These are phyloP conservation scores for Axea sp. DNA, from an alignment of 2,888 invertebrate species.

Conservation along the genomic window DNA sequence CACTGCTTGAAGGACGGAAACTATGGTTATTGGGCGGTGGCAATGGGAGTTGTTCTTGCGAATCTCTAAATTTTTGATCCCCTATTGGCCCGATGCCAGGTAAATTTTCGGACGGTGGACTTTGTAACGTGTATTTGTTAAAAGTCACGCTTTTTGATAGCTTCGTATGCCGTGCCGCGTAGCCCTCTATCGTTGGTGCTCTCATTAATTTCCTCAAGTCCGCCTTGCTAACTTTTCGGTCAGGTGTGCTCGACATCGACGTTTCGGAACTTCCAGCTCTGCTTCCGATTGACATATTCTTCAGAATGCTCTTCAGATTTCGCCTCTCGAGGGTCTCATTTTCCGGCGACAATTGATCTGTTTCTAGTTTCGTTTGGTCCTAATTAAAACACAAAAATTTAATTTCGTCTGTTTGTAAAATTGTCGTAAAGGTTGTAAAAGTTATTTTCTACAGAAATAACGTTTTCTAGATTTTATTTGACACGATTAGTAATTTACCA, in stretches of 20 bases:
- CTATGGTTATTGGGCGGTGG: slow-evolving; percentile 76
- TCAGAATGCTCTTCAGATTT: slow-evolving; percentile 91
- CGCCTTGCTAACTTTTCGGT: slow-evolving; percentile 78
- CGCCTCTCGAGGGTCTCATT: slow-evolving; percentile 91
- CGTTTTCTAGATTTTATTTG: too few relatives aligned
- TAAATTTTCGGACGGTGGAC: slow-evolving; percentile 83
- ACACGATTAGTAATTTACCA: too few relatives aligned
- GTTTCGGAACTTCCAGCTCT: slow-evolving; percentile 77
- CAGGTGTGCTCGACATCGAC: slow-evolving; percentile 73
- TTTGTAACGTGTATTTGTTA: slow-evolving; percentile 90
- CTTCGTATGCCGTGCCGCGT: slow-evolving; percentile 92
- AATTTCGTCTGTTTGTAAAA: too few relatives aligned
- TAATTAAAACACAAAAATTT: too few relatives aligned
- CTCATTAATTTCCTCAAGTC: slow-evolving; percentile 86
- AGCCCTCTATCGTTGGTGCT: slow-evolving; percentile 92
- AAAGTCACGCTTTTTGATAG: slow-evolving; percentile 94
- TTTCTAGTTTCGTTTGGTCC: slow-evolving; percentile 56
- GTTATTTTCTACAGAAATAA: too few relatives aligned
- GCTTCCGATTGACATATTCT: slow-evolving; percentile 87
- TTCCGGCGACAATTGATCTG: slow-evolving; percentile 81
- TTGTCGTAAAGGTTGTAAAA: too few relatives aligned
- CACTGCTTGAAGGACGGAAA: slow-evolving; percentile 77
- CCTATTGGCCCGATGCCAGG: slow-evolving; percentile 64
- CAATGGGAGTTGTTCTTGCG: slow-evolving; percentile 70
- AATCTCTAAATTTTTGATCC: slow-evolving; percentile 65